phyloP scores from a whole-genome alignment of 2,113 vertebrate species.

The Cebus imitator region DNA sequence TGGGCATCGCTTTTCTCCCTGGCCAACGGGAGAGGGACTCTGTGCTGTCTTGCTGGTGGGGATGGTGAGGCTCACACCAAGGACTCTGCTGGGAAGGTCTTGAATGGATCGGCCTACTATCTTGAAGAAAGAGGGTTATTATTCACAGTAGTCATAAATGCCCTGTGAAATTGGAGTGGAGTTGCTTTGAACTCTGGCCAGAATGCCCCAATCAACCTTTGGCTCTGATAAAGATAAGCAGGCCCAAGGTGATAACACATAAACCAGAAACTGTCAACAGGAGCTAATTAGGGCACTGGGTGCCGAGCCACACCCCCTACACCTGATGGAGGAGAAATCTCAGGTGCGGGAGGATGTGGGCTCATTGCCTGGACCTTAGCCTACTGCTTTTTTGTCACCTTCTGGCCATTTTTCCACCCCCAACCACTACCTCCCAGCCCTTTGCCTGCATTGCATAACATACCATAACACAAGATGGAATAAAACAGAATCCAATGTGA shows the following conservation, averaged over 20 bases:
- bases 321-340: not conserved
- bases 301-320: slow-evolving; percentile 26
- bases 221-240: slow-evolving; percentile 72
- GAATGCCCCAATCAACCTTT: slow-evolving; percentile 70
- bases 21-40: not conserved
- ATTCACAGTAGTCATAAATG: slow-evolving; percentile 8
- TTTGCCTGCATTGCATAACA: not conserved
- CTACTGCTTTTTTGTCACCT: not conserved
- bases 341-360: not conserved
- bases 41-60: not conserved
- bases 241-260: slow-evolving; percentile 65
- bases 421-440: not conserved
- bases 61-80: not conserved
- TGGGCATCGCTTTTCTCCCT: not conserved
- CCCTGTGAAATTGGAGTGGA: not conserved
- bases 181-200: slow-evolving; percentile 56
- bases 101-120: not conserved
- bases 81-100: not conserved
- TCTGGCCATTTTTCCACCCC: not conserved
- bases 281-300: slow-evolving; percentile 63
- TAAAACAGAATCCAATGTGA: not conserved
- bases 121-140: slow-evolving; percentile 12
- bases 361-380: not conserved
- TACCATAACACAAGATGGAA: not conserved
- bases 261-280: slow-evolving; percentile 75